Evolutionary conservation across 2,113 vertebrate genomes (phyloP).

Genomic region (Rhea pennata): DNA sequence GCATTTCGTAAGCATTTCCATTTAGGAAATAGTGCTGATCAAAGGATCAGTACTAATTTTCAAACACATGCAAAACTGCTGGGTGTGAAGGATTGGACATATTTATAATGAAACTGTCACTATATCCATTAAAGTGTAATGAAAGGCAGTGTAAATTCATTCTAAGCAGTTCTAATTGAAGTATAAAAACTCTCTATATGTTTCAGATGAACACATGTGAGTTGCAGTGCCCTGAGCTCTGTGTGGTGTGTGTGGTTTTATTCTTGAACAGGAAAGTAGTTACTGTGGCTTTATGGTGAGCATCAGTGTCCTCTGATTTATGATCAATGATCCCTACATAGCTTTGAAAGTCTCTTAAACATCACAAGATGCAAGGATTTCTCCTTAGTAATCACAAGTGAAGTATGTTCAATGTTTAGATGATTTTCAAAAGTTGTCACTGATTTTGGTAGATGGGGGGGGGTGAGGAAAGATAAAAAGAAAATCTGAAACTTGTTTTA

Average conservation of each 20-base stretch:
- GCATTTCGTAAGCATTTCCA: background rate
- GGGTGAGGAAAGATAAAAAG: background rate
- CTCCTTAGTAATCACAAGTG: background rate
- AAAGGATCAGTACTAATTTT: background rate
- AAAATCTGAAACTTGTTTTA: background rate
- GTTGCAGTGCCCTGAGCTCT: background rate
- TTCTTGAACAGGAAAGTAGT: background rate
- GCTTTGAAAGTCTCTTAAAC: background rate
- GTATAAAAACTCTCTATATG: background rate
- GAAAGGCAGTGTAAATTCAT: background rate
- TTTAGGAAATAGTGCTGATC: background rate
- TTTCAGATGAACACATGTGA: background rate
- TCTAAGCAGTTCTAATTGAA: background rate
- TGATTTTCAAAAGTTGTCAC: background rate
- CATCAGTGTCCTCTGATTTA: background rate
- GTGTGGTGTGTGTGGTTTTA: background rate
- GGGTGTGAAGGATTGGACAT: background rate
- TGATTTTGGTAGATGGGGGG: background rate
- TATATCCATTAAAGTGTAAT: background rate
- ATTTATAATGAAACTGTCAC: background rate
- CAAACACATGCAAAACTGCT: background rate
- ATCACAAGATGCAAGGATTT: background rate
- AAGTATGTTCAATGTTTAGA: background rate
- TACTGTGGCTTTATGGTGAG: background rate
- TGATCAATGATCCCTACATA: background rate